phyloP scores from a whole-genome alignment of 2,113 vertebrate genomes.

The Carassius auratus region DNA sequence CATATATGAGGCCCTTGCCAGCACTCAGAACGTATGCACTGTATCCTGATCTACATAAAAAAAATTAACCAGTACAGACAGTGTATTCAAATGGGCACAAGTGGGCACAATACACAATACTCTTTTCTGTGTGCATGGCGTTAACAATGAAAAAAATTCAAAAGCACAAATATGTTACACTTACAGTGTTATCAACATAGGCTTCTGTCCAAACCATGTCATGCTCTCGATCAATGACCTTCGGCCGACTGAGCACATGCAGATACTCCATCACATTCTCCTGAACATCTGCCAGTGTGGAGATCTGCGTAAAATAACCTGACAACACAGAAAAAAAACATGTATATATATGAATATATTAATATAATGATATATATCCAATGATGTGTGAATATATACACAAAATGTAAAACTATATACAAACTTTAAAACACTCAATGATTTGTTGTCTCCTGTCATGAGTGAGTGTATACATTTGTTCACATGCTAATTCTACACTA shows the following conservation, averaged over 20 bases:
- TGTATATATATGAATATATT: no score
- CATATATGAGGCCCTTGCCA: no score
- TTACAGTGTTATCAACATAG: slow-evolving; percentile 97
- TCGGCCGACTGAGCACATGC: slow-evolving; percentile 95
- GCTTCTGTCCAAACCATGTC: slow-evolving; percentile 98
- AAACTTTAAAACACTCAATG: not conserved
- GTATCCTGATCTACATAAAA: not conserved
- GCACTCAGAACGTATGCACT: not conserved
- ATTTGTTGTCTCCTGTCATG: not conserved
- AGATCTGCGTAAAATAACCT: slow-evolving; percentile 99
- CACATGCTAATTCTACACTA: not conserved
- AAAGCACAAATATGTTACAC: slow-evolving; percentile 66
- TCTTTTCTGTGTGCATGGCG: not conserved
- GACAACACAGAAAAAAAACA: slow-evolving; percentile 47
- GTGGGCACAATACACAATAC: not conserved
- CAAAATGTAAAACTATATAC: not conserved
- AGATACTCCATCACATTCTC: slow-evolving; percentile 99
- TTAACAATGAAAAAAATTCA: not conserved
- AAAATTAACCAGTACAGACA: not conserved
- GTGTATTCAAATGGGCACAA: not conserved
- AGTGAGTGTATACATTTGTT: not conserved
- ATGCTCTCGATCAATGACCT: slow-evolving; percentile 96
- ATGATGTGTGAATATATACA: not conserved
- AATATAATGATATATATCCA: no score
- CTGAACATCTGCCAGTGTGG: slow-evolving; percentile 95